Evolutionary conservation across 2,113 vertebrate species (phyloP).

Genomic region (Castor canadensis): DNA sequence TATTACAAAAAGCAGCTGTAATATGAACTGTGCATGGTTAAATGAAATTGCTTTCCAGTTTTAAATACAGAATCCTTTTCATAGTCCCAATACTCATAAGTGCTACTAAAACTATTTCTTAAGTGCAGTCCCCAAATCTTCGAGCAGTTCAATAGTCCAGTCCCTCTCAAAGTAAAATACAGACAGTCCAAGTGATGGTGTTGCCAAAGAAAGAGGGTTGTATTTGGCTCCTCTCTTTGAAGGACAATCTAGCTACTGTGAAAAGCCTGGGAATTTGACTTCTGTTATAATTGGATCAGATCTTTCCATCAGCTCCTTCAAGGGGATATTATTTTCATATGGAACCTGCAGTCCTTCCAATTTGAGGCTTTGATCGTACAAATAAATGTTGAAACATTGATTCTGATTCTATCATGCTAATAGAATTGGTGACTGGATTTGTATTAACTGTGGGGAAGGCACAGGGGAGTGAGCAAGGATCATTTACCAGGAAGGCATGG

Average conservation of each 20-base stretch:
- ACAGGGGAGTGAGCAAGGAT: not conserved
- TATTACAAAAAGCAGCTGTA: conserved; percentile 45
- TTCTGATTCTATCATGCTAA: conserved; percentile 68
- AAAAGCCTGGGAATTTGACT: conserved; percentile 78
- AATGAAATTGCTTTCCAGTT: conserved; percentile 46
- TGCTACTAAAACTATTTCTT: conserved; percentile 54
- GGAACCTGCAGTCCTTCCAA: conserved; percentile 75
- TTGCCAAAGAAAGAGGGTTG: conserved; percentile 70
- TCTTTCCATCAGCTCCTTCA: conserved; percentile 78
- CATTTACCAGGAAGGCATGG: not conserved
- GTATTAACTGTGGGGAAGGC: conserved; percentile 40
- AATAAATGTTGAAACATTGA: conserved; percentile 76
- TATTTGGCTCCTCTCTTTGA: conserved; percentile 68
- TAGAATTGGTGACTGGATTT: conserved; percentile 62
- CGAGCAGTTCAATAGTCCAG: conserved; percentile 65
- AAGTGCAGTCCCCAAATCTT: conserved; percentile 44
- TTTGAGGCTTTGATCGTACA: conserved; percentile 76
- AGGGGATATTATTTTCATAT: conserved; percentile 81
- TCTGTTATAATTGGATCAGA: conserved; percentile 80
- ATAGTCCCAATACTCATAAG: conserved; percentile 51
- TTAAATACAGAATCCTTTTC: conserved; percentile 65
- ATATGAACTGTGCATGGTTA: conserved; percentile 35
- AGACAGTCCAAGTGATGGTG: conserved; percentile 43
- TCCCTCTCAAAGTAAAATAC: conserved; percentile 60
- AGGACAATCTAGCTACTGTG: conserved; percentile 77